These are phyloP conservation scores for Lordiphosa clarofinis DNA, from an alignment of 1,140 invertebrate species.

Conservation along the genomic window DNA sequence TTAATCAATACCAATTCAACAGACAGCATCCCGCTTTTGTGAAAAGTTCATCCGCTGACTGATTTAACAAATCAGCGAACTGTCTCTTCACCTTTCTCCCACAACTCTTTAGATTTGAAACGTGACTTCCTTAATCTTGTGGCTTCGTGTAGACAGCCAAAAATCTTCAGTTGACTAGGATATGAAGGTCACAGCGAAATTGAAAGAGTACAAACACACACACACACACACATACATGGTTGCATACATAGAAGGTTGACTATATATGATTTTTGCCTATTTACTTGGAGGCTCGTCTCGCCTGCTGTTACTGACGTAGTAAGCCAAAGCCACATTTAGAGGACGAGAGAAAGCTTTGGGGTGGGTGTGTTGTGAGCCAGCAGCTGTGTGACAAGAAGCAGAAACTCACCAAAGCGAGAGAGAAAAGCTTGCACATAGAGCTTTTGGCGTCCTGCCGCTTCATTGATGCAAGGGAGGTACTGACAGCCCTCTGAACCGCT, in stretches of 20 bases:
- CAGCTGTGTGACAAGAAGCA: constrained; percentile 70
- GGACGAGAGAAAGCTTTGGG: constrained; percentile 17
- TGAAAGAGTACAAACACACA: constrained; percentile 23
- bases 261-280: constrained; percentile 41
- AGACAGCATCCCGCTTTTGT: no score
- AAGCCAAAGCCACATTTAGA: constrained; percentile 37
- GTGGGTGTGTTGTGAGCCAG: constrained; percentile 39
- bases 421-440: constrained; percentile 28
- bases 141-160: constrained; percentile 43
- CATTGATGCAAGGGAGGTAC: constrained; percentile 34
- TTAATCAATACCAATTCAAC: no score
- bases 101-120: not conserved
- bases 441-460: constrained; percentile 68
- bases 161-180: constrained; percentile 32
- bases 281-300: constrained; percentile 74
- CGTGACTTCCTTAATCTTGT: constrained; percentile 47
- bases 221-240: constrained; percentile 4
- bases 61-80: constrained; percentile 17
- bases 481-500: not conserved
- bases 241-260: not conserved
- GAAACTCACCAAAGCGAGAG: constrained; percentile 48
- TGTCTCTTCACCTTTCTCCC: not conserved
- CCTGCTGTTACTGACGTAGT: constrained; percentile 63
- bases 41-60: not conserved
- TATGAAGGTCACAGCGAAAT: constrained; percentile 57